A percentile compares a stretch with the other conserved stretches of the same genome.
Conservation (phyloP, 2,797 vertebrate genomes). For the Eulemur rubriventer region DNA sequence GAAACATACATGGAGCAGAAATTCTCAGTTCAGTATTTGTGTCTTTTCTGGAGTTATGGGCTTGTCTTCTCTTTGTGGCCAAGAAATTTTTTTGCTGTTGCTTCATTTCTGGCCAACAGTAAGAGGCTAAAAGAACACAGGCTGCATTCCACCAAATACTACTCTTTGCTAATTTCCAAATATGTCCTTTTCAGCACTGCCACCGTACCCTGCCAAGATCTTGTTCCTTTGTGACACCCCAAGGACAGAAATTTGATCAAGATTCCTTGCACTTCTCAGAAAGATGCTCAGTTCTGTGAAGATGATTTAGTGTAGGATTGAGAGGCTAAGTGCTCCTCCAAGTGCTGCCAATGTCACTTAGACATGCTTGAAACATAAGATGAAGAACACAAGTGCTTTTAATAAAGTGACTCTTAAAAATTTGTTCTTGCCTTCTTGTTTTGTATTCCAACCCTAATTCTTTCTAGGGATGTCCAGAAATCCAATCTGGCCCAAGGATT, state of each 20-base stretch:
- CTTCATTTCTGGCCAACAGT: neutral
- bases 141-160: neutral
- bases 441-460: neutral
- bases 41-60: neutral
- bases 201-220: neutral
- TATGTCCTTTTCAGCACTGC: neutral
- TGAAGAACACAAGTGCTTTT: neutral
- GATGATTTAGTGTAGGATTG: neutral
- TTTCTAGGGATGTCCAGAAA: neutral
- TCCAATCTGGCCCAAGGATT: neutral
- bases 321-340: neutral
- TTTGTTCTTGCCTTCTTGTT: neutral
- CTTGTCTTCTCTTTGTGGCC: neutral
- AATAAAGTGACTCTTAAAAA: rapidly evolving
- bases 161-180: neutral
- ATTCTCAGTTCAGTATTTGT: neutral
- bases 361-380: neutral
- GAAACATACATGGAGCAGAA: neutral
- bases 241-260: neutral
- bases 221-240: neutral
- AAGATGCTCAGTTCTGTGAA: neutral
- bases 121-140: neutral
- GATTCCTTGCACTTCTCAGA: neutral
- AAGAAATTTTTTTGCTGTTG: neutral
- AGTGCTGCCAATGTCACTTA: neutral